Evolutionary conservation across 1,140 invertebrate genomes (phyloP), one percentile per base, ranked within the genome.

Genomic region (Cyclina sinensis): DNA sequence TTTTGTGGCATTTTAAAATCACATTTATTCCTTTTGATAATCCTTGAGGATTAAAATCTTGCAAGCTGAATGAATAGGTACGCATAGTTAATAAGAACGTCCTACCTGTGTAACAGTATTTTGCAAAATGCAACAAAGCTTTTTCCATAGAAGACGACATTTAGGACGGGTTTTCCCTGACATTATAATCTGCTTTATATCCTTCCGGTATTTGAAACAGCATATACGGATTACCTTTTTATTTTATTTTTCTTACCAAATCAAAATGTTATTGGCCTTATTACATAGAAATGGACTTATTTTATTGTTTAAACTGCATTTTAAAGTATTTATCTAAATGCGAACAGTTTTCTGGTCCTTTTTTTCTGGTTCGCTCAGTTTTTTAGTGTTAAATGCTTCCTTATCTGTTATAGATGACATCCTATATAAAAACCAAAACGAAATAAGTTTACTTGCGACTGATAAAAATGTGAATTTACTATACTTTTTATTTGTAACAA

Each of bases 261-360:
- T 62, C 57, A 62, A 62, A 62, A 62, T 27, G 4, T 9, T n/a
- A 27, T 62, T 62, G 1, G 57, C 24, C 5, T 27, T 27, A 62
- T 62, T 62, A 62, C 57, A 62, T 62, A 62, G 27, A 62, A 62
- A 62, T 62, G 24, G 57, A 9, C 18, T 62, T 62, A 62, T 62
- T 7, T 62, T n/a, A 27, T 62, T 62, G 57, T 62, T 62, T 62
- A 62, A 62, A 62, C 57, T 62, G 57, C 51, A 21, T 62, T 62
- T n/a, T 27, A 24, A 27, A 7, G 57, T 27, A 62, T 62, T 62
- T 27, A 62, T 3, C 9, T 5, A n/a, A 27, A 62, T 4, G 57
- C n/a, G 7, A 27, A 3, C 24, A 62, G 57, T 62, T 62, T 62
- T 62, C 24, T 62, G 57, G 57, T 14, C 57, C 24, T 62, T 9